These are phyloP conservation scores for Cassiopea andromeda DNA, from an alignment of 30 jellyfish, hydroid and myxozoan genomes.

Conservation along the genomic window DNA sequence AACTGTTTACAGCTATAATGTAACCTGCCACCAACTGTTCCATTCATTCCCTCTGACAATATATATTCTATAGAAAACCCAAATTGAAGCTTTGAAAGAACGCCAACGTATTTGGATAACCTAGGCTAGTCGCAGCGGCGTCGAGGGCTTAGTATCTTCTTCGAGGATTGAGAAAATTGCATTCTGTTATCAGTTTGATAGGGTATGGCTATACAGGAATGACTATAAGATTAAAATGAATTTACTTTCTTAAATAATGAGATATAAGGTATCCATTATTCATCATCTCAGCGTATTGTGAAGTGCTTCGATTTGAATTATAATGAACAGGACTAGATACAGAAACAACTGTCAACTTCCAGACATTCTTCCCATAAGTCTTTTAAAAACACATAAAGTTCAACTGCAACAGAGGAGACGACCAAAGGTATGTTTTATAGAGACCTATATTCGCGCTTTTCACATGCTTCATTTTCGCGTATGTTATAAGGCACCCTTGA, in stretches of 20 bases:
- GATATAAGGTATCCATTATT: constrained; percentile 16
- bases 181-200: background rate
- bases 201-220: background rate
- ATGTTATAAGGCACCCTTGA: background rate
- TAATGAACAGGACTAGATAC: constrained; percentile 13
- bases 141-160: background rate
- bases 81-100: background rate
- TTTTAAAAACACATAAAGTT: constrained; percentile 1
- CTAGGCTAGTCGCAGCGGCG: background rate
- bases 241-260: background rate
- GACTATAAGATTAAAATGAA: background rate
- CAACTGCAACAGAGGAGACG: constrained; percentile 20
- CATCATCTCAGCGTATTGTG: constrained; percentile 5
- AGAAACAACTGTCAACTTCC: background rate
- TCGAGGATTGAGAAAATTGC: constrained; percentile 14
- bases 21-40: constrained; percentile 3
- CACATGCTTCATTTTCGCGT: background rate
- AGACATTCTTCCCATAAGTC: background rate
- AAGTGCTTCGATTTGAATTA: background rate
- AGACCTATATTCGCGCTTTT: background rate
- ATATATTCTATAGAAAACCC: background rate
- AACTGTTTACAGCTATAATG: background rate
- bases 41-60: background rate
- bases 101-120: background rate
- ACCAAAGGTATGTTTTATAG: background rate